Percentiles rank a stretch among this genome's conserved stretches.
Evolutionary conservation across 1,140 invertebrate genomes (phyloP).

Genomic region (Tetragnatha versicolor): DNA sequence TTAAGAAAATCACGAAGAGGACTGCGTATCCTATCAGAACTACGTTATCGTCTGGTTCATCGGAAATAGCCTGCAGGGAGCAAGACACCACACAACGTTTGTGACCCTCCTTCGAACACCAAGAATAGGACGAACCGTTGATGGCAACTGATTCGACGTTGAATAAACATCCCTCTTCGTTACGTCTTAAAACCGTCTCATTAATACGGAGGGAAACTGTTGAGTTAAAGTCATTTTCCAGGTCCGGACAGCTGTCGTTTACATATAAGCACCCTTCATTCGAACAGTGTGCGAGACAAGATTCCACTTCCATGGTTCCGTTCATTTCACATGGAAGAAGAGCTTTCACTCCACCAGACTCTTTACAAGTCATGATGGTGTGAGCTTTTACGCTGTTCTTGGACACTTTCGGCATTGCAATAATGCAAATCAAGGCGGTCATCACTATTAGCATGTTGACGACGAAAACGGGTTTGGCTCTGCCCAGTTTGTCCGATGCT

Average conservation of each 20-base stretch:
- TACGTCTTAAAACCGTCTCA: neutral
- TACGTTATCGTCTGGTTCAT: no score
- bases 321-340: no score
- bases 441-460: slow-evolving; percentile 15
- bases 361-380: no score
- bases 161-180: neutral
- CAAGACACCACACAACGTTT: neutral
- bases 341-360: no score
- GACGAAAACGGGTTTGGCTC: slow-evolving; percentile 33
- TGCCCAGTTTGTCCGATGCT: slow-evolving; percentile 37
- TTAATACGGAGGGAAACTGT: no score
- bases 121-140: neutral
- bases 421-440: neutral
- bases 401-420: slow-evolving; percentile 4
- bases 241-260: no score
- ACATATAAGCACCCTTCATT: no score
- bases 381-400: neutral
- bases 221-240: no score
- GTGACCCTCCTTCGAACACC: neutral
- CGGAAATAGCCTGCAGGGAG: neutral
- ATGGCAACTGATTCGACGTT: neutral
- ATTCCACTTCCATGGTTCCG: no score
- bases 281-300: no score
- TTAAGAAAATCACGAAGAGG: slow-evolving; percentile 1
- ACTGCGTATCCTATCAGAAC: neutral